These are phyloP conservation scores for Lordiphosa clarofinis DNA, from an alignment of 1,140 invertebrate species.

Conservation along the genomic window DNA sequence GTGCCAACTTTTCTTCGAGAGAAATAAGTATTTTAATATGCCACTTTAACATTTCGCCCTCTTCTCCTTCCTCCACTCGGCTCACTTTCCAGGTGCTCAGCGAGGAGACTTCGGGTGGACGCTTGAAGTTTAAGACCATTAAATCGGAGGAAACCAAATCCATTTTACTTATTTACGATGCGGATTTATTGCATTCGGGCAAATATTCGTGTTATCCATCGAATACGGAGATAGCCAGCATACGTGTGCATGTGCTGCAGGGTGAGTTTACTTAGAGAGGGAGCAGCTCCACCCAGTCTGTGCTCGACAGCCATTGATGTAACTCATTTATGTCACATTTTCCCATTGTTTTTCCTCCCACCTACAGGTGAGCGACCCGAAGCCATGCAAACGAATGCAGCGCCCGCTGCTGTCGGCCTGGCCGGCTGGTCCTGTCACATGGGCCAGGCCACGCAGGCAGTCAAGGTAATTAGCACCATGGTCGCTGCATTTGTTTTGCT, in stretches of 20 bases:
- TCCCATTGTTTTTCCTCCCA: conserved; percentile 21
- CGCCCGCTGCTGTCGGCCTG: conserved; percentile 59
- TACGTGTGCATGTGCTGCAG: conserved; percentile 81
- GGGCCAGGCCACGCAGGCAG: conserved; percentile 56
- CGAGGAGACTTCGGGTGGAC: conserved; percentile 75
- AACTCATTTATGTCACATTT: conserved; percentile 54
- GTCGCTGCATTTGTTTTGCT: conserved; percentile 70
- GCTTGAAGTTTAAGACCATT: conserved; percentile 79
- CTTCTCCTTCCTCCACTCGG: no score
- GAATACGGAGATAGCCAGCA: conserved; percentile 81
- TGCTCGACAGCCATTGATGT: conserved; percentile 12
- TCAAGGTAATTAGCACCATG: conserved; percentile 78
- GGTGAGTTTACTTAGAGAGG: conserved; percentile 53
- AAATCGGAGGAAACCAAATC: conserved; percentile 80
- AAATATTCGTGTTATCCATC: conserved; percentile 81
- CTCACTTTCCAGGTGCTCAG: conserved; percentile 69
- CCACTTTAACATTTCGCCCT: conserved; percentile 11
- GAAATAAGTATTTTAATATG: conserved; percentile 48
- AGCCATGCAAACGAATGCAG: conserved; percentile 79
- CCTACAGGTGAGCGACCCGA: conserved; percentile 75
- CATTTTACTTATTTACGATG: conserved; percentile 78
- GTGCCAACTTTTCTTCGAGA: not conserved
- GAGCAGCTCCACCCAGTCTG: no score
- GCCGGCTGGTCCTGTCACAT: conserved; percentile 65
- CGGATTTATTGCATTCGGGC: conserved; percentile 80